Percentiles rank a stretch among this genome's conserved stretches.
Evolutionary conservation across 2,113 vertebrate species (phyloP).

Genomic region (Herpailurus yagouaroundi): DNA sequence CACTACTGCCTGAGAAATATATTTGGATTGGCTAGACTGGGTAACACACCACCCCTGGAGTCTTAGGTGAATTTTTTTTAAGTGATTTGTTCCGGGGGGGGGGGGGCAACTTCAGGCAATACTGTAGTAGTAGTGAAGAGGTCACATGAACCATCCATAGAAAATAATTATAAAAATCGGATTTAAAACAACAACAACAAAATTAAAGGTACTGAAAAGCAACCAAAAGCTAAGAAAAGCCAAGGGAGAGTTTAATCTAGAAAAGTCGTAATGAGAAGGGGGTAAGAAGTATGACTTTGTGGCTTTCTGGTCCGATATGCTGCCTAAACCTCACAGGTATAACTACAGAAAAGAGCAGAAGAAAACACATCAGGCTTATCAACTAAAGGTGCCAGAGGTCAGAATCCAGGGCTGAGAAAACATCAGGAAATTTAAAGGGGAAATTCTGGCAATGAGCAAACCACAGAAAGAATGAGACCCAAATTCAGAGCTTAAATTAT

Average conservation of each 20-base stretch:
- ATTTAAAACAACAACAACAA: not conserved
- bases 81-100: not conserved
- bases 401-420: conserved; percentile 18
- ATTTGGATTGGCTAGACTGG: not conserved
- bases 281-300: not conserved
- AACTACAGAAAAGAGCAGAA: not conserved
- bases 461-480: not conserved
- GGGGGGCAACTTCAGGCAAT: not conserved
- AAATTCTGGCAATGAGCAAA: conserved; percentile 24
- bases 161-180: not conserved
- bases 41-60: not conserved
- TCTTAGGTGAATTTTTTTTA: not conserved
- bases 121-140: not conserved
- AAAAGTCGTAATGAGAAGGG: not conserved
- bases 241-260: not conserved
- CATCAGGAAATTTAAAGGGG: not conserved
- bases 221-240: not conserved
- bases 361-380: not conserved
- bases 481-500: not conserved
- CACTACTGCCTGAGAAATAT: not conserved
- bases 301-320: not conserved
- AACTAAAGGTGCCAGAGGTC: not conserved
- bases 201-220: not conserved
- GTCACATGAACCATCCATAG: not conserved
- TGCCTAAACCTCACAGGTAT: not conserved